Base-by-base conservation (phyloP, 2,113 vertebrate species). In the Aleadryas rufinucha region DNA sequence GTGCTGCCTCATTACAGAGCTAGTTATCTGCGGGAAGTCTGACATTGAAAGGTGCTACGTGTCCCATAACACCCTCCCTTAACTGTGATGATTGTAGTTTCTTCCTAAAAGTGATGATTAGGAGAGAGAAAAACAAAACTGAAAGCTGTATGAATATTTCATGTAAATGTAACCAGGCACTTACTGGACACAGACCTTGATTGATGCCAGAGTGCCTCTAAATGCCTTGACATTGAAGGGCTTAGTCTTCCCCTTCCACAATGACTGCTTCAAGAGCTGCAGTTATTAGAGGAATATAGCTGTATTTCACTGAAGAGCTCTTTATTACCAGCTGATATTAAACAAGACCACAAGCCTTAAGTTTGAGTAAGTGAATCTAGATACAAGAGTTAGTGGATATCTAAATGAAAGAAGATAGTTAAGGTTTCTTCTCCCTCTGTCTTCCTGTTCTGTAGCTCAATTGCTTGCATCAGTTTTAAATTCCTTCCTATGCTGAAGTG, bases 131-230 rank as follows among this genome's bases (percentile, higher is more conserved):
- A 98, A 99, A 98, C 98, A 99, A 98, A 99, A 98, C 98, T 98
- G 98, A 99, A 99, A 98, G 98, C 98, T 95, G 98, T 98, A 99
- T 99, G 99, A 99, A 99, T 99, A 99, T 99, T 99, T 99, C 99
- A 99, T 99, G 98, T 99, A 99, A 99, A 99, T 99, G 98, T 99
- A 99, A 99, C 99, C 98, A 98, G 97, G 98, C 99, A 99, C 98
- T 99, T 99, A 99, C 98, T 98, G 98, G 98, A 98, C 98, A 97
- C 96, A 98, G 98, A 97, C 98, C 98, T 98, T 99, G 99, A 99
- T 99, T 99, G 99, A 99, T 99, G 98, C 98, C 97, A 97, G 98
- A 99, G 98, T 99, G 98, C 98, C 97, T 99, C 98, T 98, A 98
- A 99, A 99, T 98, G 98, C 98, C 98, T 98, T 98, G 98, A 99